Conservation (phyloP, 2,888 invertebrate genomes). For the Heterodera filipjevi region DNA sequence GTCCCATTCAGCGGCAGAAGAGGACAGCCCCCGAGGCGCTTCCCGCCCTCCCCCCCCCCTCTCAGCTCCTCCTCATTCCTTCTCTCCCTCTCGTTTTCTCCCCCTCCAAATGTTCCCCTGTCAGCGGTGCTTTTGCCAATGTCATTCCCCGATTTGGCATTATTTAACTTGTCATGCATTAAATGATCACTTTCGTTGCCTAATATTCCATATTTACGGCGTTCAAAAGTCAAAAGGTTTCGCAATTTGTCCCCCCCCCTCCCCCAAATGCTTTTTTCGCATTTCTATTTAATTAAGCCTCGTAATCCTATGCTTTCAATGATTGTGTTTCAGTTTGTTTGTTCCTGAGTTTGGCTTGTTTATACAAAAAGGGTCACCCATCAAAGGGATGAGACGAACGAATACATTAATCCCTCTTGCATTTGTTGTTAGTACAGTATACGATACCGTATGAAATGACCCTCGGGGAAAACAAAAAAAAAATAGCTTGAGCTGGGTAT, state of each 20-base stretch:
- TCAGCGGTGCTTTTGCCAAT: neutral
- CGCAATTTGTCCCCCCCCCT: too few species aligned
- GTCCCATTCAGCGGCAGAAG: neutral
- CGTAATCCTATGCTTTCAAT: neutral
- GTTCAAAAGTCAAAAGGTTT: too few species aligned
- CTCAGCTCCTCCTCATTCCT: neutral
- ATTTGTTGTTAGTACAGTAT: neutral
- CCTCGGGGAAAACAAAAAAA: neutral
- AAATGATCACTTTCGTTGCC: too few species aligned
- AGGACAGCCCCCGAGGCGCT: conserved; percentile 1
- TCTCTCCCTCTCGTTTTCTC: neutral
- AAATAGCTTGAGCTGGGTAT: neutral
- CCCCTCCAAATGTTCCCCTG: too few species aligned
- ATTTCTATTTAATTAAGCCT: neutral
- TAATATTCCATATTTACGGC: too few species aligned
- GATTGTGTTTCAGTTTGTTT: neutral
- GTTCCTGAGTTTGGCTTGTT: neutral
- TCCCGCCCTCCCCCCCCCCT: neutral
- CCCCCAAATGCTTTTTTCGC: neutral
- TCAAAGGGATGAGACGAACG: neutral
- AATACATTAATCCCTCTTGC: neutral
- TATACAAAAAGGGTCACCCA: neutral
- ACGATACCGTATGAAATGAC: neutral
- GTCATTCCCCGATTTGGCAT: neutral
- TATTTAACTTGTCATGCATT: neutral